These are phyloP conservation scores for Baccha elongata DNA, from an alignment of 2,888 invertebrate genomes.

Conservation along the genomic window DNA sequence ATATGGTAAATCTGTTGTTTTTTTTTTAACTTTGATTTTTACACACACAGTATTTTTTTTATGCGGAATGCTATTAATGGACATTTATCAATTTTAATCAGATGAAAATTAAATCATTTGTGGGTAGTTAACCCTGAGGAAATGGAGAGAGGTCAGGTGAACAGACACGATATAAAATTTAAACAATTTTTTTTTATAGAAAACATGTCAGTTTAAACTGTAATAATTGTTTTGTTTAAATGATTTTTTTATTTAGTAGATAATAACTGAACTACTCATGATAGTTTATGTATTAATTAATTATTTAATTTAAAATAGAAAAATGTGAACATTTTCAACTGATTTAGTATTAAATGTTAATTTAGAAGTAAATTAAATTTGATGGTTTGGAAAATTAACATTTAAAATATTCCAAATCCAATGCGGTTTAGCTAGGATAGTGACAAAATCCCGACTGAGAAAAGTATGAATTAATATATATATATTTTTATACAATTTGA, in stretches of 20 bases:
- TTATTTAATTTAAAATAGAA: neutral
- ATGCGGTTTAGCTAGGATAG: too few species aligned
- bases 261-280: neutral
- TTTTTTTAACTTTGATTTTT: conserved; percentile 29
- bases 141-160: neutral
- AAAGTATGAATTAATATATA: too few species aligned
- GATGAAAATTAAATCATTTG: conserved; percentile 67
- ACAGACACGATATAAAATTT: conserved; percentile 1
- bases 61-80: conserved; percentile 47
- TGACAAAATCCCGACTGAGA: too few species aligned
- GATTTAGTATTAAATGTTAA: too few species aligned
- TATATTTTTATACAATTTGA: too few species aligned
- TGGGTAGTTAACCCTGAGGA: conserved; percentile 31
- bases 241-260: neutral
- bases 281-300: conserved; percentile 3
- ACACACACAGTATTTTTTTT: conserved; percentile 34
- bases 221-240: neutral
- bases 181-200: conserved; percentile 7
- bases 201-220: neutral
- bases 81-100: conserved; percentile 69
- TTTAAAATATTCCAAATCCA: too few species aligned
- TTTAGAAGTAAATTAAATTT: too few species aligned
- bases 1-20: conserved; percentile 47
- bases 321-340: too few species aligned
- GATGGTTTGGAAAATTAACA: too few species aligned